A percentile compares a stretch with the other conserved stretches of the same genome.
Evolutionary conservation across 2,888 invertebrate species (phyloP).

Genomic region (Acanthopleura granulata): DNA sequence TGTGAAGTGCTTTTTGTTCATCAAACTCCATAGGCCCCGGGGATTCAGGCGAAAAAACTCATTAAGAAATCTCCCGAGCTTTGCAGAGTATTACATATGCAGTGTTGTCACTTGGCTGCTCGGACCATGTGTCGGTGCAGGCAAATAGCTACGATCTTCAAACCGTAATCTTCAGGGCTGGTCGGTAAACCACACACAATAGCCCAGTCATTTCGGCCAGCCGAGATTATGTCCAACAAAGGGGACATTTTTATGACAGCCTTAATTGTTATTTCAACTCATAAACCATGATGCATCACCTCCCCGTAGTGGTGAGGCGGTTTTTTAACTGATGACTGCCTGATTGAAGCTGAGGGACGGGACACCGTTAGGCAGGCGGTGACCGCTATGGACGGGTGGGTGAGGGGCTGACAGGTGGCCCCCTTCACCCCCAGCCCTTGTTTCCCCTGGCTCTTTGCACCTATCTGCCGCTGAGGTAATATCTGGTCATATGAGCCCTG

Average conservation of each 20-base stretch:
- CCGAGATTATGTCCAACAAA: constrained; percentile 11
- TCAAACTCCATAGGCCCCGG: neutral
- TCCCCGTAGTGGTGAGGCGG: neutral
- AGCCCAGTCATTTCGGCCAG: neutral
- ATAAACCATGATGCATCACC: constrained; percentile 14
- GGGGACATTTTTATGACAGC: constrained; percentile 14
- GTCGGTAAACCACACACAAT: neutral
- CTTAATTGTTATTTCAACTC: constrained; percentile 18
- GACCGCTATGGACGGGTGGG: neutral
- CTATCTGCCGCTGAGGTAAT: constrained; percentile 9
- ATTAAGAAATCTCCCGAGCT: neutral
- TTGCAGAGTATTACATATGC: constrained; percentile 11
- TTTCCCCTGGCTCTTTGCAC: constrained; percentile 1
- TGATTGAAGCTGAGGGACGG: neutral
- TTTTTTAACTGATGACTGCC: neutral
- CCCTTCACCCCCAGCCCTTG: neutral
- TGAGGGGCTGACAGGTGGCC: constrained; percentile 1
- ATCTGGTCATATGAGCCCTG: constrained; percentile 7
- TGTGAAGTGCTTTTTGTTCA: neutral
- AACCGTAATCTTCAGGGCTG: neutral
- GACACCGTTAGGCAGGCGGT: neutral
- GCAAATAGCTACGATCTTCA: neutral
- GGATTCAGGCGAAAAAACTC: constrained; percentile 17
- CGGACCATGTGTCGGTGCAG: neutral
- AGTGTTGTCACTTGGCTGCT: constrained; percentile 9